Conservation (phyloP, 92 coral and sea anemone species). For the Parazoanthus swiftii region DNA sequence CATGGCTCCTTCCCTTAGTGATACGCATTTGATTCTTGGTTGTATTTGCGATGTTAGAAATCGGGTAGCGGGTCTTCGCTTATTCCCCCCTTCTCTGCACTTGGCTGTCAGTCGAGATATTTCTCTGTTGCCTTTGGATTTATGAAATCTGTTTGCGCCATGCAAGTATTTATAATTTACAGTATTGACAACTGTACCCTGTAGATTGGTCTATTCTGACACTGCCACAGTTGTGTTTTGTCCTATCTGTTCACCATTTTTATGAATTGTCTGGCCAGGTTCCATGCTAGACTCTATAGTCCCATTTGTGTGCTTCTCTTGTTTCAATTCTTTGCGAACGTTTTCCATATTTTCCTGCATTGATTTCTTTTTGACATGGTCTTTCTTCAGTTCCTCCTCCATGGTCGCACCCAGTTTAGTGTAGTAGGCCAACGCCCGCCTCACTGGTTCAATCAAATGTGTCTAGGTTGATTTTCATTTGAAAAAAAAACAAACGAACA, state of each 20-base stretch:
- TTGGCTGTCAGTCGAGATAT: not conserved
- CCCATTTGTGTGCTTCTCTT: constrained; percentile 15
- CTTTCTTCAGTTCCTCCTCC: constrained; percentile 84
- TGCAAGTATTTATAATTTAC: not conserved
- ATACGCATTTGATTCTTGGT: no score
- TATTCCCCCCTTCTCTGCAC: not conserved
- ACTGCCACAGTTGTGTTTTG: not conserved
- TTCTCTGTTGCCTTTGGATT: not conserved
- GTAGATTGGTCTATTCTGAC: not conserved
- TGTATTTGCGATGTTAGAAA: not conserved
- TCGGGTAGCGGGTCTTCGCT: not conserved
- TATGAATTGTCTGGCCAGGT: not conserved
- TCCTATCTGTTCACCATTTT: not conserved
- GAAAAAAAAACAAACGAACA: not conserved
- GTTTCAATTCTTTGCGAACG: constrained; percentile 20
- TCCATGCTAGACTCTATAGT: not conserved
- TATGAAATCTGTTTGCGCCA: not conserved
- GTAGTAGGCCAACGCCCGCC: constrained; percentile 82
- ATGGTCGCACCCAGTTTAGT: constrained; percentile 78
- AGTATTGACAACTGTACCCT: not conserved
- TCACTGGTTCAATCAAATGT: constrained; percentile 77
- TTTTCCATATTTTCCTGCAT: constrained; percentile 64
- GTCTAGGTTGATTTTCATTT: constrained; percentile 42
- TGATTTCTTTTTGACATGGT: constrained; percentile 68
- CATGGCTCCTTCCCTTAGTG: not conserved